Conservation (phyloP, 2,888 invertebrate genomes). For the Hirtodrosophila confusa region DNA sequence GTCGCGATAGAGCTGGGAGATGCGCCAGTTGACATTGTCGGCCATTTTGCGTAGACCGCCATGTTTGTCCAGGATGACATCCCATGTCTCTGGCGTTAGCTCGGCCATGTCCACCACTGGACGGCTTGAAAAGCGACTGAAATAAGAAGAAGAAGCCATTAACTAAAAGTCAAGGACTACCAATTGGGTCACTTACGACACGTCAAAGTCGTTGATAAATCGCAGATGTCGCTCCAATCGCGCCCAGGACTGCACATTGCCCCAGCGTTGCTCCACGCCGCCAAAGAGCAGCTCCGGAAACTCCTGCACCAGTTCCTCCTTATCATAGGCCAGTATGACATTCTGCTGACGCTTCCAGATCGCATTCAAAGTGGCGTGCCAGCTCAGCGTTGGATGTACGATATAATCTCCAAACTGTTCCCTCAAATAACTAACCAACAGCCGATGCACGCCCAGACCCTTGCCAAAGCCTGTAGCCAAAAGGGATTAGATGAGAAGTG, state of each 20-base stretch:
- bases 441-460: slow-evolving; percentile 84
- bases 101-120: slow-evolving; percentile 89
- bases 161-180: neutral
- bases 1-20: slow-evolving; percentile 86
- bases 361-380: slow-evolving; percentile 84
- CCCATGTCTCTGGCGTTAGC: slow-evolving; percentile 87
- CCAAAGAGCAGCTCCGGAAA: slow-evolving; percentile 85
- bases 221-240: slow-evolving; percentile 86
- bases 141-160: neutral
- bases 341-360: slow-evolving; percentile 85
- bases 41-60: slow-evolving; percentile 88
- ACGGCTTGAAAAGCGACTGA: slow-evolving; percentile 78
- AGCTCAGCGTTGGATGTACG: slow-evolving; percentile 85
- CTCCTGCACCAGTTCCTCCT: slow-evolving; percentile 81
- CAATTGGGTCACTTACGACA: slow-evolving; percentile 71
- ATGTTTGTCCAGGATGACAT: slow-evolving; percentile 86
- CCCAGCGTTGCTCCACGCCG: slow-evolving; percentile 88
- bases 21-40: slow-evolving; percentile 86
- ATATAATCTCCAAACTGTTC: slow-evolving; percentile 85
- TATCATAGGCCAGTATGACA: slow-evolving; percentile 86
- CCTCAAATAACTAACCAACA: slow-evolving; percentile 85
- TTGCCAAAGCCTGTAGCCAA: slow-evolving; percentile 84
- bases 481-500: neutral
- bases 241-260: slow-evolving; percentile 86
- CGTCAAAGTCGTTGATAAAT: slow-evolving; percentile 74